phyloP scores from a whole-genome alignment of 2,797 vertebrate genomes.

The Buphagus erythrorhynchus region DNA sequence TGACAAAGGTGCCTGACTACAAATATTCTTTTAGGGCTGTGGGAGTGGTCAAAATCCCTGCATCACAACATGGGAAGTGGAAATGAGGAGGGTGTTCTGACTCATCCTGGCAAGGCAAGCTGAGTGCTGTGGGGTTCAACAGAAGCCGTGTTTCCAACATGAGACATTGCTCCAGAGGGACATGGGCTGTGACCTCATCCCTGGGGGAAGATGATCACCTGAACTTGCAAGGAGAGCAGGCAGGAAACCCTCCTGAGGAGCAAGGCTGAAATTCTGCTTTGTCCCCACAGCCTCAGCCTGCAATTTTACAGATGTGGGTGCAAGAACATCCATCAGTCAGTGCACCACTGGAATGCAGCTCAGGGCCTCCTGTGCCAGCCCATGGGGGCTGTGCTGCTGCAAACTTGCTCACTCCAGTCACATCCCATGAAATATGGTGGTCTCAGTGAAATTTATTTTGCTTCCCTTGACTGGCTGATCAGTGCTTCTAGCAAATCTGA shows the following conservation, averaged over 20 bases:
- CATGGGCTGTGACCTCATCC: not conserved
- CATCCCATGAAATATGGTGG: constrained; percentile 10
- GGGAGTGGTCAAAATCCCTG: not conserved
- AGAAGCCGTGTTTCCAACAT: not conserved
- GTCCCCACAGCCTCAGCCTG: not conserved
- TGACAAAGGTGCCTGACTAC: not conserved
- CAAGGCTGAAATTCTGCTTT: not conserved
- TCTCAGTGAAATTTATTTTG: constrained; percentile 20
- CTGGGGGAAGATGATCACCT: not conserved
- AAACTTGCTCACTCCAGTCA: not conserved
- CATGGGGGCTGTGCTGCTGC: not conserved
- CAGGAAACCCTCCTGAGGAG: not conserved
- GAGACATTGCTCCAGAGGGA: not conserved
- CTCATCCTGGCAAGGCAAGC: not conserved
- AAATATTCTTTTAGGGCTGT: not conserved
- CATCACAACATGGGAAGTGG: not conserved
- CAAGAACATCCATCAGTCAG: fast-evolving
- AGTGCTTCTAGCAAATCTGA: constrained; percentile 25
- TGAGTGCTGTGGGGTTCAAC: not conserved
- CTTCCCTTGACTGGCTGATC: constrained; percentile 26
- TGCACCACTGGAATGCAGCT: not conserved
- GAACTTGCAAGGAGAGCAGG: not conserved
- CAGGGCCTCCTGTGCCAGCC: not conserved
- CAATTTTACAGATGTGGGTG: not conserved
- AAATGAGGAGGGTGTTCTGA: not conserved